Conservation (phyloP, 2,888 invertebrate genomes). For the Acanthosepion esculentum region DNA sequence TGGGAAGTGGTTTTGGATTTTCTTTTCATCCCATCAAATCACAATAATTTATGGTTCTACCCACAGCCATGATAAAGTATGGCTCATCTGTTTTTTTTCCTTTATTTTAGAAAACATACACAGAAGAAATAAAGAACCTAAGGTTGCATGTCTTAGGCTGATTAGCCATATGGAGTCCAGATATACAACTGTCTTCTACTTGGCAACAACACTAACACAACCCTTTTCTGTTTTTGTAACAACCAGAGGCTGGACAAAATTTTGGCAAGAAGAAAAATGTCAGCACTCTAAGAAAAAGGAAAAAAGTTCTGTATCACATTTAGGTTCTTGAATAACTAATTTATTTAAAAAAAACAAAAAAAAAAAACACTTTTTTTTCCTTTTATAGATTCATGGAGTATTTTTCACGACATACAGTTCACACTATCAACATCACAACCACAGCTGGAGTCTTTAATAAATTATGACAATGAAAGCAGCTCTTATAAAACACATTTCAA, state of each 20-base stretch:
- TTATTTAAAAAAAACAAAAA: background rate
- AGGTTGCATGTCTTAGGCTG: slow-evolving; percentile 1
- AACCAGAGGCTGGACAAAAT: background rate
- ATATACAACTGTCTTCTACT: slow-evolving; percentile 18
- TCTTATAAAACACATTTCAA: slow-evolving; percentile 7
- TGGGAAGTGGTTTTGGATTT: slow-evolving; percentile 8
- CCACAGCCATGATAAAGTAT: slow-evolving; percentile 8
- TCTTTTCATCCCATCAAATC: background rate
- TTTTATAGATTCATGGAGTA: background rate
- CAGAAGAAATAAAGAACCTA: background rate
- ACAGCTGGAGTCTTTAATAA: background rate
- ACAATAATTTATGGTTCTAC: background rate
- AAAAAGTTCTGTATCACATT: slow-evolving; percentile 4
- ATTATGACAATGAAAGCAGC: background rate
- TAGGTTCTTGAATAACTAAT: slow-evolving; percentile 33
- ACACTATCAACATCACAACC: slow-evolving; percentile 33
- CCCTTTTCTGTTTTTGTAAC: background rate
- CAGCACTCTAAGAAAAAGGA: background rate
- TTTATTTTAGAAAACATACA: slow-evolving; percentile 5
- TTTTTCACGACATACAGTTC: background rate
- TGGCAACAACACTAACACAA: background rate
- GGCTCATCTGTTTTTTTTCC: background rate
- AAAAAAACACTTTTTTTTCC: background rate
- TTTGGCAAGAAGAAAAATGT: background rate
- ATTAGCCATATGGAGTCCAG: background rate